Evolutionary conservation across 2,113 vertebrate species (phyloP).

Genomic region (Todiramphus saurophagus): DNA sequence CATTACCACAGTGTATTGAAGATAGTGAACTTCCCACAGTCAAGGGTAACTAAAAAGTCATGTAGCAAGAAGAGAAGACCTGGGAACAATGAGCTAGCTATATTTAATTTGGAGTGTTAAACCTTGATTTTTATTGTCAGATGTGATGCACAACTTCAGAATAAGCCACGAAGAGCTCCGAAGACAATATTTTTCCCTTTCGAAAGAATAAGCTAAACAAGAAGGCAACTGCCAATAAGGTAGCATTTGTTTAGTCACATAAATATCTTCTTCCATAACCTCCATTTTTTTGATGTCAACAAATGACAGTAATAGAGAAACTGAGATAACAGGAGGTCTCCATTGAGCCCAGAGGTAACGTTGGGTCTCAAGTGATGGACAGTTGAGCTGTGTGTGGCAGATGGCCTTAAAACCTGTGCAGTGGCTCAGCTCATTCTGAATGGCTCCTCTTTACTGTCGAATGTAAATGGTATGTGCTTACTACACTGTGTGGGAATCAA

Average conservation of each 20-base stretch:
- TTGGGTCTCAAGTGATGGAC: background rate
- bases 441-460: background rate
- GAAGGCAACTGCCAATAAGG: conserved; percentile 26
- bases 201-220: background rate
- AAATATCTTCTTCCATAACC: conserved; percentile 20
- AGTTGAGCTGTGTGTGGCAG: background rate
- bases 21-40: background rate
- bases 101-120: background rate
- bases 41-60: background rate
- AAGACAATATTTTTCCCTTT: background rate
- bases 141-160: background rate
- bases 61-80: background rate
- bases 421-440: background rate
- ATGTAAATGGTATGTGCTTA: background rate
- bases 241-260: background rate
- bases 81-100: background rate
- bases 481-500: background rate
- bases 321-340: background rate
- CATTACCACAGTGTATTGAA: background rate
- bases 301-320: conserved; percentile 39
- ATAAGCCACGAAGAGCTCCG: background rate
- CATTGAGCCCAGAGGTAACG: background rate
- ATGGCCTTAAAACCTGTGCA: conserved; percentile 14
- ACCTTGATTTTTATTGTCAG: background rate
- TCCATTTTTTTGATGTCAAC: conserved; percentile 17